phyloP scores from a whole-genome alignment of 2,888 invertebrate genomes.

The Campoletis raptor region DNA sequence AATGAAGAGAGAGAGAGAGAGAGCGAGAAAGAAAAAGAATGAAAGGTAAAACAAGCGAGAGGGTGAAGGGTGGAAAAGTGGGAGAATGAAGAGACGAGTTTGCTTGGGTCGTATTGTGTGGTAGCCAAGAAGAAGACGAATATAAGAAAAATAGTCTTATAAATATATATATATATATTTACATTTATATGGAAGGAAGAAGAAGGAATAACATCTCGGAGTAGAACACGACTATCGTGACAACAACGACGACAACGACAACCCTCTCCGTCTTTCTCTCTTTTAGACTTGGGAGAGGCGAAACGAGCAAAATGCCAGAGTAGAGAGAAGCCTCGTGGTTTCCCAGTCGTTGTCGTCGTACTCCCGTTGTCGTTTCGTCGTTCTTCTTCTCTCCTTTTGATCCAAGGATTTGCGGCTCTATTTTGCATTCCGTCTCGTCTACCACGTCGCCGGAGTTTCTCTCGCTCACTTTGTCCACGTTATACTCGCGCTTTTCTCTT shows the following conservation, averaged over 20 bases:
- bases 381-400: constrained; percentile 79
- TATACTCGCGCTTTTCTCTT: constrained; percentile 68
- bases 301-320: constrained; percentile 77
- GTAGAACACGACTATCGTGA: constrained; percentile 70
- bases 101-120: constrained; percentile 46
- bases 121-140: constrained; percentile 57
- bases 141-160: constrained; percentile 49
- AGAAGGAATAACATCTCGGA: constrained; percentile 57
- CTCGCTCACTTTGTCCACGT: constrained; percentile 67
- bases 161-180: constrained; percentile 3
- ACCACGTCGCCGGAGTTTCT: constrained; percentile 70
- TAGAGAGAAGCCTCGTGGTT: constrained; percentile 72
- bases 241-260: constrained; percentile 70
- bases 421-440: constrained; percentile 82
- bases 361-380: constrained; percentile 69
- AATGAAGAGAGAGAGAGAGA: constrained; percentile 11
- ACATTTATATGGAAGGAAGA: constrained; percentile 34
- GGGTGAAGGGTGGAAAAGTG: constrained; percentile 18
- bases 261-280: constrained; percentile 32
- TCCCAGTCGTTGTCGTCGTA: constrained; percentile 51
- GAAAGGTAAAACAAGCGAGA: neutral
- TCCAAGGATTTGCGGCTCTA: constrained; percentile 80
- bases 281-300: constrained; percentile 59
- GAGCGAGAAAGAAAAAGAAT: constrained; percentile 4
- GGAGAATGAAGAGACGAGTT: constrained; percentile 53